phyloP scores from a whole-genome alignment of 2,797 vertebrate species.

The Pseudomugil gertrudae region DNA sequence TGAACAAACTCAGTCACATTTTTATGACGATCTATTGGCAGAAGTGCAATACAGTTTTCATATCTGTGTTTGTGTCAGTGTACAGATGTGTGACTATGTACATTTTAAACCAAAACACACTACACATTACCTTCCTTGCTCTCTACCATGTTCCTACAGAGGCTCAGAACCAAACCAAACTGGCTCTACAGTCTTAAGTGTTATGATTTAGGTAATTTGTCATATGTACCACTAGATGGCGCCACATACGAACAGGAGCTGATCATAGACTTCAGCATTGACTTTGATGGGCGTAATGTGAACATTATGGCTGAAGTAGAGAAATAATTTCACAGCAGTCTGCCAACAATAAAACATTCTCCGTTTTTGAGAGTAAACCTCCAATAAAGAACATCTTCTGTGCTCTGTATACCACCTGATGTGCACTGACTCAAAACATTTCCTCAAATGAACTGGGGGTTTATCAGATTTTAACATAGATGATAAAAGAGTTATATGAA shows the following conservation, averaged over 20 bases:
- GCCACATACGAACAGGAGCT: background rate
- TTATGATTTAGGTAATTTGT: background rate
- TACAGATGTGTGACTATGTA: background rate
- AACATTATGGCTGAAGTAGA: background rate
- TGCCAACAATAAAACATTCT: background rate
- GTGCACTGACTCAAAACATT: constrained; percentile 36
- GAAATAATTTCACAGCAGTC: background rate
- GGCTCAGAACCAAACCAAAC: background rate
- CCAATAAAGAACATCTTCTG: constrained; percentile 27
- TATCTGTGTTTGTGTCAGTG: background rate
- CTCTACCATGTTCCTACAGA: background rate
- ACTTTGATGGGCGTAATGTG: background rate
- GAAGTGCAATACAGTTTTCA: background rate
- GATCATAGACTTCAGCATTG: background rate
- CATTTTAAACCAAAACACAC: background rate
- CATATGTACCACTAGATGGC: constrained; percentile 7
- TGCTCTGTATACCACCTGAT: constrained; percentile 26
- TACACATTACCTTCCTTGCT: no score
- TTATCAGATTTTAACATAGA: constrained; percentile 31
- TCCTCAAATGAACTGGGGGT: constrained; percentile 11
- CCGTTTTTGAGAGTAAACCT: background rate
- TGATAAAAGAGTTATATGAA: constrained; percentile 28
- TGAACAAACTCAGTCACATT: background rate
- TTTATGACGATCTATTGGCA: background rate
- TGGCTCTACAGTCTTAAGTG: background rate